Evolutionary conservation across 2,797 vertebrate species (phyloP), one percentile per base, ranked within the genome.

Genomic region (Schizopygopsis malacanthus): DNA sequence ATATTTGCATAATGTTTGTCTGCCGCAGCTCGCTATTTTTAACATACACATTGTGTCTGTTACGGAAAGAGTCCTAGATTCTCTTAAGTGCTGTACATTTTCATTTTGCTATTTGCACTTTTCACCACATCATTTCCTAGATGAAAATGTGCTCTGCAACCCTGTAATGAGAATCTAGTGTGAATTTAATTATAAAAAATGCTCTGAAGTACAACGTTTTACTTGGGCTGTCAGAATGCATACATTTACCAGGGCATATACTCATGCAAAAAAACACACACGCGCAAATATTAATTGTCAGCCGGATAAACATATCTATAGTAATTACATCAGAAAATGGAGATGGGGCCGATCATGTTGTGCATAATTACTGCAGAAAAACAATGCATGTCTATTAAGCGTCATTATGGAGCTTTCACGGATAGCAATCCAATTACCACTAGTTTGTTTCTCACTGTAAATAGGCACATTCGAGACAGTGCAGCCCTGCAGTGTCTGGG

Each of bases 301-400:
- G 89, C 83, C 86, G 88, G 90, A 92, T 93, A 92, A 94, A 93
- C 92, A 92, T 87, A 91, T 93, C 90, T 94, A 90, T 92, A 93
- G 93, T 95, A 94, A 95, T 93, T 95, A 91, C 89, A 86, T 90
- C 87, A 90, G 89, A 92, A 93, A 93, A 92, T 92, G 88, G 89
- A 92, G 85, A 90, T 87, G 91, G 87, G 90, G 79, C 84, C 91
- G 93, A 94, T 95, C 93, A 94, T 94, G 94, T 94, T 93, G 90
- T 91, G 92, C 91, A 92, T 94, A 95, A 95, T 95, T 95, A 95
- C 93, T 94, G 92, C 91, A 90, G 93, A 92, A 87, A 94, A 94
- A 94, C 91, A 94, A 93, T 90, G 91, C 88, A 89, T 93, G 88
- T 91, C 92, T 94, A 94, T 95, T 96, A 94, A 94, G 92, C 89